Percentiles rank a stretch among this genome's conserved stretches.
Evolutionary conservation across 2,113 vertebrate species (phyloP).

Genomic region (Centropristis striata): DNA sequence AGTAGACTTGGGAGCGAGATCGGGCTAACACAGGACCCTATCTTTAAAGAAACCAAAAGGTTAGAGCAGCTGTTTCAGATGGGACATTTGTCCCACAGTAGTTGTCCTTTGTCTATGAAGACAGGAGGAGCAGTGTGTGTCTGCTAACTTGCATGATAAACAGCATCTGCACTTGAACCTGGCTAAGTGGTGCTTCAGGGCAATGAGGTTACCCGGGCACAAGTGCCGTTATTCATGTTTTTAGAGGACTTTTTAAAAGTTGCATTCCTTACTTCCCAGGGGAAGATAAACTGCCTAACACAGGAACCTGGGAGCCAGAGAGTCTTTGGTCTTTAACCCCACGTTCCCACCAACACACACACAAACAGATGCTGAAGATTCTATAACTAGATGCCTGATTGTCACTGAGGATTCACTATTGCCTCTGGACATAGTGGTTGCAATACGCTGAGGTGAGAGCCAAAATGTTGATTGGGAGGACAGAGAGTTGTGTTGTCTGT

Average conservation of each 20-base stretch:
- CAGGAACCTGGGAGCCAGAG: constrained; percentile 65
- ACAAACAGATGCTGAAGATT: constrained; percentile 43
- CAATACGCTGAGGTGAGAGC: constrained; percentile 11
- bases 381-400: constrained; percentile 30
- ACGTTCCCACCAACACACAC: constrained; percentile 36
- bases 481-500: constrained; percentile 51
- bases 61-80: constrained; percentile 52
- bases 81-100: constrained; percentile 51
- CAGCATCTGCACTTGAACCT: constrained; percentile 66
- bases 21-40: constrained; percentile 6
- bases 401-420: constrained; percentile 25
- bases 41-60: constrained; percentile 41
- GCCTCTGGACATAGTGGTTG: constrained; percentile 6
- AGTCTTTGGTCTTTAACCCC: constrained; percentile 56
- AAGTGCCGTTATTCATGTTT: constrained; percentile 71
- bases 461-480: constrained; percentile 34
- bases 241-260: constrained; percentile 70
- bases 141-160: constrained; percentile 48
- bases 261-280: constrained; percentile 73
- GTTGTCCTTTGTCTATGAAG: constrained; percentile 37
- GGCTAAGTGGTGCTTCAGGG: constrained; percentile 67
- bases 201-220: constrained; percentile 46
- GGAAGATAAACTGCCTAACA: constrained; percentile 60
- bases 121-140: constrained; percentile 48
- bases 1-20: constrained; percentile 42